Base-by-base conservation (phyloP, 2,797 vertebrate species). In the Oryzias dopingdopingensis region DNA sequence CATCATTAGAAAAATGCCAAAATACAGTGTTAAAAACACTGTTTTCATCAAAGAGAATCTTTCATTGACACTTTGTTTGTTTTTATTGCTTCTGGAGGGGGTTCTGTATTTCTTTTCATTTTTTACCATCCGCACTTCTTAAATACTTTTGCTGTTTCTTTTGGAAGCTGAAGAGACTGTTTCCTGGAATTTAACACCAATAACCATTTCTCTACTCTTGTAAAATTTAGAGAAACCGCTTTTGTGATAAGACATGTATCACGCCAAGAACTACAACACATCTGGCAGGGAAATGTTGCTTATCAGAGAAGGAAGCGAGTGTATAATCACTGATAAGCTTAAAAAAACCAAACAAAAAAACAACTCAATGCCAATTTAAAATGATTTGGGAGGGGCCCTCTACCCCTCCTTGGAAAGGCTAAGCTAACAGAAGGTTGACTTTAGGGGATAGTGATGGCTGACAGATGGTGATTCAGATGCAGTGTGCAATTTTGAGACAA, bases 241-340 rank as follows among this genome's bases (percentile, higher is more conserved):
- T 40, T 13, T 56, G 0, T 17, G 62, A 72, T 74, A 63, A 57
- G 47, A 50, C 52, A 50, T 48, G 58, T 44, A 68, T 18, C 49
- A 58, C 23, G 17, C 24, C 17, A 47, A 47, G 1, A 48, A 58
- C 55, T 49, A 18, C 12, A 46, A 56, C 26, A 37, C 49, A 72
- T 61, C n/a, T 51, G 67, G 82, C 72, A 89, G 88, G 32, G 88
- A 91, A 86, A 54, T 26, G 37, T 8, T 47, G 41, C 54, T 40
- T 12, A 50, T 72, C 72, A 69, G 10, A 58, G 32, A 74, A 74
- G 81, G 83, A 84, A 77, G 37, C 60, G 23, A 81, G 37, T 87
- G 82, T 49, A 59, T 41, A 70, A 48, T 62, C 17, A 37, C 13
- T 86, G 85, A 91, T 91, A 91, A 29, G 20, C 40, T 40, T 59